These are phyloP conservation scores for Sylvilagus bachmani DNA, from an alignment of 2,113 vertebrate species.

Conservation along the genomic window DNA sequence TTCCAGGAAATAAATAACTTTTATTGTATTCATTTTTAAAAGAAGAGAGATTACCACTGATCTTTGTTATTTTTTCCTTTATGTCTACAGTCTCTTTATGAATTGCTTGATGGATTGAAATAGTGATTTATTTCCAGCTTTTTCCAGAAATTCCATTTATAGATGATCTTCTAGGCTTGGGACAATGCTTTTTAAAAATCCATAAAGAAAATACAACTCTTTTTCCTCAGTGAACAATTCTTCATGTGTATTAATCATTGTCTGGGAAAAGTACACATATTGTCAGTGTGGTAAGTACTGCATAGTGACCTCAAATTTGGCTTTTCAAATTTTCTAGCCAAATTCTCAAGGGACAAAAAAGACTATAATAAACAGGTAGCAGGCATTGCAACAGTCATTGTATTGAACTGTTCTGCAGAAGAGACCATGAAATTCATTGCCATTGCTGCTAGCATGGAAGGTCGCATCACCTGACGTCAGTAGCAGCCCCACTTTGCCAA, in stretches of 20 bases:
- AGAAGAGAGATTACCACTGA: neutral
- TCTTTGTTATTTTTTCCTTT: neutral
- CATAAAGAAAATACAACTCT: neutral
- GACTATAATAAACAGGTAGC: neutral
- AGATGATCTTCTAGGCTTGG: slow-evolving; percentile 32
- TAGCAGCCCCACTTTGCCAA: too few relatives aligned
- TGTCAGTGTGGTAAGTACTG: neutral
- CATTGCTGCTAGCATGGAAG: neutral
- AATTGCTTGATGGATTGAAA: neutral
- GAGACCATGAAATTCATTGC: neutral
- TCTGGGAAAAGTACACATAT: neutral
- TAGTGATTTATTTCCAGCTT: neutral
- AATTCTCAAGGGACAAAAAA: neutral
- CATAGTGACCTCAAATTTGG: neutral
- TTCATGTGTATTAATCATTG: slow-evolving; percentile 45
- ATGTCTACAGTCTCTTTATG: neutral
- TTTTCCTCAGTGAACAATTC: neutral
- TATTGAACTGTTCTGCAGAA: neutral
- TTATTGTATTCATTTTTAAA: neutral
- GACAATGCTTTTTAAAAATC: slow-evolving; percentile 46
- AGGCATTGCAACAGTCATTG: neutral
- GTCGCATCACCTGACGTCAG: neutral
- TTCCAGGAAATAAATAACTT: slow-evolving; percentile 48
- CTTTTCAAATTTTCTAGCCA: slow-evolving; percentile 31
- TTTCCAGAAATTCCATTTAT: slow-evolving; percentile 14